Conservation (phyloP, 2,888 invertebrate genomes). For the Pachymerium ferrugineum region DNA sequence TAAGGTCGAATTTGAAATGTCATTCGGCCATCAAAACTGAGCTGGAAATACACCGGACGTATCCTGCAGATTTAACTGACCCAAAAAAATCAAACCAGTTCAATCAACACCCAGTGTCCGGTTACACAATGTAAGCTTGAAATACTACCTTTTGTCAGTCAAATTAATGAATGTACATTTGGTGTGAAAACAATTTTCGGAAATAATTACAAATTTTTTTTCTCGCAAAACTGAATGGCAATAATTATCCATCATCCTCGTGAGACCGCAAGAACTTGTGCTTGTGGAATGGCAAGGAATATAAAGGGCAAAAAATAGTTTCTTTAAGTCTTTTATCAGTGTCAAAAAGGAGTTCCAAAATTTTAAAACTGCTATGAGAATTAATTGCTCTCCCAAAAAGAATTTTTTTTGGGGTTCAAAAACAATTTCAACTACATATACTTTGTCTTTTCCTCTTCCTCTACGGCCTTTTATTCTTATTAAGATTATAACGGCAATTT, state of each 20-base stretch:
- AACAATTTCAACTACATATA: constrained; percentile 9
- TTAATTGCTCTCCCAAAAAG: constrained; percentile 20
- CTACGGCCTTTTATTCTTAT: not conserved
- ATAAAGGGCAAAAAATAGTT: constrained; percentile 3
- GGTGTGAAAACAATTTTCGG: not conserved
- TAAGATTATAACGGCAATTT: constrained; percentile 22
- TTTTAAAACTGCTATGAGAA: constrained; percentile 17
- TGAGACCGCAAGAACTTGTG: constrained; percentile 7
- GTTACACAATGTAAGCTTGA: no score
- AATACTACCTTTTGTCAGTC: no score
- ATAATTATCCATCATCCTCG: constrained; percentile 15
- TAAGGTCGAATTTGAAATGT: no score
- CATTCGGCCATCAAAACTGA: no score
- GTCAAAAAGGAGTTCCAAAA: constrained; percentile 11
- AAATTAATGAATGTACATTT: no score
- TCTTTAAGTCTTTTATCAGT: constrained; percentile 25
- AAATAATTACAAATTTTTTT: not conserved
- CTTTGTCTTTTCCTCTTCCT: not conserved
- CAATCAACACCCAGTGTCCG: no score
- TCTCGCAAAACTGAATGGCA: not conserved
- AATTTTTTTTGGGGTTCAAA: no score
- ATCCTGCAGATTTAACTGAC: no score
- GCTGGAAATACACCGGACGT: no score
- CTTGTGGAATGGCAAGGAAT: not conserved
- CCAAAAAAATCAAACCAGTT: no score